These are phyloP conservation scores for Notolepis coatsorum DNA, from an alignment of 2,797 vertebrate species.

Conservation along the genomic window DNA sequence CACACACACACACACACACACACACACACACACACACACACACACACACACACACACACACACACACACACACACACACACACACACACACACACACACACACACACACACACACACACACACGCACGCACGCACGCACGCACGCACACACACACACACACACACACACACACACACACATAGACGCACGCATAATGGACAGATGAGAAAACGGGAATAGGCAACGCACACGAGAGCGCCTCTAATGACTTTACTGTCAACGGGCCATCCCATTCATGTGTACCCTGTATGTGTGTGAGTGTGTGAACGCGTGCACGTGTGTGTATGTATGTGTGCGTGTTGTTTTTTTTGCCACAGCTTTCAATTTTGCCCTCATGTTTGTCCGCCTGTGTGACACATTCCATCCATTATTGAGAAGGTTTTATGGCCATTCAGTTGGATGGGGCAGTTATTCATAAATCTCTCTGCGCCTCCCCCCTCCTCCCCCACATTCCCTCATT, in stretches of 20 bases:
- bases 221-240: slow-evolving; percentile 16
- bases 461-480: neutral
- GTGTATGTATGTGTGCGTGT: neutral
- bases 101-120: neutral
- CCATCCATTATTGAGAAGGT: slow-evolving; percentile 39
- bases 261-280: slow-evolving; percentile 3
- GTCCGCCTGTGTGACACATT: slow-evolving; percentile 12
- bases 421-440: slow-evolving; percentile 13
- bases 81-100: neutral
- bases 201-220: slow-evolving; percentile 8
- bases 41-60: neutral
- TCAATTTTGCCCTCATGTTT: slow-evolving; percentile 15
- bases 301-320: neutral
- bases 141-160: neutral
- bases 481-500: neutral
- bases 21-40: slow-evolving; percentile 1
- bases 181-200: slow-evolving; percentile 3
- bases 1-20: slow-evolving; percentile 1
- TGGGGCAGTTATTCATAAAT: slow-evolving; percentile 22
- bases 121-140: neutral
- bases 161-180: slow-evolving; percentile 1
- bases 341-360: neutral
- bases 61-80: neutral
- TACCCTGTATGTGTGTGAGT: neutral
- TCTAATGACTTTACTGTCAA: slow-evolving; percentile 11